These are phyloP conservation scores for Monopterus albus DNA, from an alignment of 2,113 vertebrate species.

Conservation along the genomic window DNA sequence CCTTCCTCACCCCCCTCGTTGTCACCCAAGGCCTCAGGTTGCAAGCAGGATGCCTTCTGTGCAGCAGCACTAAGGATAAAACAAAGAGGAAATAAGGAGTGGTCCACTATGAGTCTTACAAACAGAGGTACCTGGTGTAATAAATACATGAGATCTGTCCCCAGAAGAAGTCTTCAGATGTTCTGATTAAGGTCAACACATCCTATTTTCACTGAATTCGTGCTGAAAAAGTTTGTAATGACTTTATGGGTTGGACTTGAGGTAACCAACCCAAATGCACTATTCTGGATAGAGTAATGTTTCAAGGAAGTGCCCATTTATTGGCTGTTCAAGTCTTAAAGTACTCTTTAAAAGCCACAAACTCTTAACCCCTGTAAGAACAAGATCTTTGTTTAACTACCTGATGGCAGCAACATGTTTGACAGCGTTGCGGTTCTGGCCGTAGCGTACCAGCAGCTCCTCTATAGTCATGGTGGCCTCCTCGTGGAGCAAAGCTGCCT, in stretches of 20 bases:
- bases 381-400: slow-evolving; percentile 29
- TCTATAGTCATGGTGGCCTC: slow-evolving; percentile 99
- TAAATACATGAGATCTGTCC: too few species aligned
- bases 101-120: not conserved
- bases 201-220: too few species aligned
- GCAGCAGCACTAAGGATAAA: slow-evolving; percentile 49
- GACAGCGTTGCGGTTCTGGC: slow-evolving; percentile 89
- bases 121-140: too few species aligned
- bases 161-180: too few species aligned
- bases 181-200: too few species aligned
- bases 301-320: not conserved
- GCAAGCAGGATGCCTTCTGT: slow-evolving; percentile 56
- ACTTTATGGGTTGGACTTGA: not conserved
- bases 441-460: slow-evolving; percentile 94
- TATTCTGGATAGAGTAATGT: not conserved
- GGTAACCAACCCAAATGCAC: too few species aligned
- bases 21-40: slow-evolving; percentile 56
- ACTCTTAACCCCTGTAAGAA: not conserved
- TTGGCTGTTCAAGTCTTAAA: not conserved
- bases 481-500: slow-evolving; percentile 94
- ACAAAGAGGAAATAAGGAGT: not conserved
- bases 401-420: slow-evolving; percentile 81
- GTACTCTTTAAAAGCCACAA: not conserved
- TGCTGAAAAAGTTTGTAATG: too few species aligned
- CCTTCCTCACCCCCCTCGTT: slow-evolving; percentile 61